phyloP scores from a whole-genome alignment of 2,113 vertebrate genomes.

The Semicossyphus pulcher region DNA sequence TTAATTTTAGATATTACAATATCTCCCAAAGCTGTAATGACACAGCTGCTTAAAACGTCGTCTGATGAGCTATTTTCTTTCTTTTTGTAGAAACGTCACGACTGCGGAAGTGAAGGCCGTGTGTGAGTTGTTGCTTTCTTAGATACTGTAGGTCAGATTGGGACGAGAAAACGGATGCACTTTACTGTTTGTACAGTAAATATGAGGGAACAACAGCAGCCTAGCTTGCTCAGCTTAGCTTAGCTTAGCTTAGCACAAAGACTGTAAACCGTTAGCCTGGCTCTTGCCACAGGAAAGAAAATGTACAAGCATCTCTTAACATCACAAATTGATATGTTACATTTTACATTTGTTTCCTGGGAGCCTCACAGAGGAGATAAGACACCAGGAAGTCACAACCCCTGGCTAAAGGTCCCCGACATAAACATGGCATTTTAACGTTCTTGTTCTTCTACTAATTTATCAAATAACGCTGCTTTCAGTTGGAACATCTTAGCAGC shows the following conservation, averaged over 20 bases:
- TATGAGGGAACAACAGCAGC: too few species aligned
- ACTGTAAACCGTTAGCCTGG: not conserved
- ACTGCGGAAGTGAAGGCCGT: too few species aligned
- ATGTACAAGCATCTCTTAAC: not conserved
- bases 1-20: constrained; percentile 21
- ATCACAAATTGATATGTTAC: not conserved
- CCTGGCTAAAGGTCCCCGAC: too few species aligned
- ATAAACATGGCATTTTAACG: too few species aligned
- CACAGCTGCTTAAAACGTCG: not conserved
- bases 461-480: too few species aligned
- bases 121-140: too few species aligned
- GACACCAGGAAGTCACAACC: not conserved
- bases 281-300: not conserved
- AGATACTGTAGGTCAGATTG: too few species aligned
- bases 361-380: not conserved
- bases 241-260: not conserved
- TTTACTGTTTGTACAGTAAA: too few species aligned
- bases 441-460: too few species aligned
- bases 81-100: not conserved
- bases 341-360: not conserved
- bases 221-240: too few species aligned
- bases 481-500: too few species aligned
- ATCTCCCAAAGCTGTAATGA: constrained; percentile 7
- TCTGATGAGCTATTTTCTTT: not conserved
- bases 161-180: too few species aligned